These are phyloP conservation scores for Eptatretus atami DNA, from an alignment of 2,797 vertebrate species.

Conservation along the genomic window DNA sequence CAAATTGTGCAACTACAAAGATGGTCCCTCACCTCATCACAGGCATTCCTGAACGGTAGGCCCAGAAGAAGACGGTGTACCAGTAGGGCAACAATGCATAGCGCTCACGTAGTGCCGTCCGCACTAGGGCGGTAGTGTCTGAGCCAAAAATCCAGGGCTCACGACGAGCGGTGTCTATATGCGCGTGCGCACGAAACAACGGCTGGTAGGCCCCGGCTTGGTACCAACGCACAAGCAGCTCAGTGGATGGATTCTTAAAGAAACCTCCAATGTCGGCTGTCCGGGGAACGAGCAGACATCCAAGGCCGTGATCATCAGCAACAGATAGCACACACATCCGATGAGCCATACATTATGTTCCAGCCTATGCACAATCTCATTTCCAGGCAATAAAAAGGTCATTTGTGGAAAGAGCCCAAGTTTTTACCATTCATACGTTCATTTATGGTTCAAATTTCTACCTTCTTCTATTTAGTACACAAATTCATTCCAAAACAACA, in stretches of 20 bases:
- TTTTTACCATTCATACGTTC: too few species aligned
- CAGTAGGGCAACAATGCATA: conserved; percentile 52
- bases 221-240: conserved; percentile 71
- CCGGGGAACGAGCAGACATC: background rate
- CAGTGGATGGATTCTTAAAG: conserved; percentile 39
- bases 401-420: too few species aligned
- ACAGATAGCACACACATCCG: too few species aligned
- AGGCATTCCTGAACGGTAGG: conserved; percentile 27
- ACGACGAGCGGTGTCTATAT: conserved; percentile 49
- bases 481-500: too few species aligned
- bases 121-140: conserved; percentile 29
- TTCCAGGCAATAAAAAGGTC: too few species aligned
- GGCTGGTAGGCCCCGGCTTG: conserved; percentile 61
- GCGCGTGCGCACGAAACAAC: conserved; percentile 55
- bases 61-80: conserved; percentile 45
- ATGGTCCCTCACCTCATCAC: conserved; percentile 32
- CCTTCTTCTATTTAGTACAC: too few species aligned
- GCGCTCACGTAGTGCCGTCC: conserved; percentile 30
- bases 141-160: conserved; percentile 59
- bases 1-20: too few species aligned
- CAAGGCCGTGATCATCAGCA: too few species aligned
- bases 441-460: too few species aligned
- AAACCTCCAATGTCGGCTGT: conserved; percentile 57
- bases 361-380: too few species aligned
- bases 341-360: too few species aligned